Base-by-base conservation (phyloP, 2,797 vertebrate genomes). In the Semaprochilodus insignis region DNA sequence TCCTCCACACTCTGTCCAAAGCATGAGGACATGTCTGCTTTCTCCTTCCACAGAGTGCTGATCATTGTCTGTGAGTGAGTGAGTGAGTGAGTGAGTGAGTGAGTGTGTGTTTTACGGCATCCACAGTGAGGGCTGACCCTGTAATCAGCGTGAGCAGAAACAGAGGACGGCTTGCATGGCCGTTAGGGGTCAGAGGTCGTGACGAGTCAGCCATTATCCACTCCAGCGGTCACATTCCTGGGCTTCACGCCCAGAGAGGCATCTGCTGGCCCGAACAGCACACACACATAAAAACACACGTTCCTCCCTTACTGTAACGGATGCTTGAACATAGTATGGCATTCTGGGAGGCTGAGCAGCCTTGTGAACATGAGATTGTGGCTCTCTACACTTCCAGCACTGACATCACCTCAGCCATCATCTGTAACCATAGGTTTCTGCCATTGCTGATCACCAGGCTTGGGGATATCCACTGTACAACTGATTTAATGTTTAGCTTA, bases 151-250 rank as follows among this genome's bases (percentile, higher is more conserved):
- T 93, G 93, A 94, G 91, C 90, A 95, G 95, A 95, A 96, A 96
- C 94, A 96, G 93, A 95, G 92, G 94, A 94, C 86, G 91, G 92
- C 90, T 95, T 93, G 93, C 95, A 92, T 91, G 92, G 93, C 93
- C 91, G 91, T 44, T 78, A 81, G 31, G 85, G 94, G 95, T 95
- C 95, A 95, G 90, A 94, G 95, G 95, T 91, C 92, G 80, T 81
- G 90, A 88, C 88, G 94, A 93, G 94, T 90, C 92, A 93, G 94
- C 93, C 91, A 77, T 92, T 93, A 92, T 86, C 90, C 92, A 92
- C 87, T 93, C 81, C 83, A 10, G 65, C 15, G 72, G 54, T 86
- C 88, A 82, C 88, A 87, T 94, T 95, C 92, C 94, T 95, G 94
- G 94, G 92, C 92, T 92, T 91, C 87, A 82, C 25, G 92, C 93